Base-by-base conservation (phyloP, 37 sponge, comb jelly and placozoan species). In the Cliona cf. orientalis region DNA sequence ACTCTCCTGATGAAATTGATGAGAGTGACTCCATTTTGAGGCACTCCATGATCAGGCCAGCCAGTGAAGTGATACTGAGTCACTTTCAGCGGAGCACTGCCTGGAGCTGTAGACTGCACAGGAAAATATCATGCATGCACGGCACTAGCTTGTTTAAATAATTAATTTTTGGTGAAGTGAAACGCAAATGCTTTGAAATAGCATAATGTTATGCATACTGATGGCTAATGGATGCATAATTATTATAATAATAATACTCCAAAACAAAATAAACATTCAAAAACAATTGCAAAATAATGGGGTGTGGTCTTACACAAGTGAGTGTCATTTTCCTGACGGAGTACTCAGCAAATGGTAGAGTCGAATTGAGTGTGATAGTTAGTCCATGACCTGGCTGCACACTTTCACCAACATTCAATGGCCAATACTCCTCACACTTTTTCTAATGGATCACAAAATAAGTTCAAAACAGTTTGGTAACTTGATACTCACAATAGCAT, bases 341-440 rank as follows among this genome's bases (percentile, higher is more conserved):
- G 75, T 88, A 92, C 65, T 92, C 93, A 80, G 95, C 86, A 88
- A 81, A 94, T 0, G 72, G 83, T 17, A 75, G 31, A 14, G 53
- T 36, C 11, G 72, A 58, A 26, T 44, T 70, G 28, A 88, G 39
- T 2, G 70, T 80, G 28, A 94, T 83, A 7, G 4, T n/a, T 11
- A 94, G 53, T 17, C 49, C 46, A 1, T 39, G 28, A 11, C 44
- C 61, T 22, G 81, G 66, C 29, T 49, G 41, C 25, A 39, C 71
- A 11, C 37, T 53, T 0, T 86, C 91, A 17, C 60, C 67, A 3
- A 83, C 92, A 60, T 72, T 83, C 1, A 91, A 86, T 5, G 97
- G 92, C 97, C 97, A 96, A 64, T 96, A 96, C 60, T 76, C 86
- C 79, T 91, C 88, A 87, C 97, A 94, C 60, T 94, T 96, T 32